These are phyloP conservation scores for Triplophysa siluroides DNA, from an alignment of 2,113 vertebrate species.

Conservation along the genomic window DNA sequence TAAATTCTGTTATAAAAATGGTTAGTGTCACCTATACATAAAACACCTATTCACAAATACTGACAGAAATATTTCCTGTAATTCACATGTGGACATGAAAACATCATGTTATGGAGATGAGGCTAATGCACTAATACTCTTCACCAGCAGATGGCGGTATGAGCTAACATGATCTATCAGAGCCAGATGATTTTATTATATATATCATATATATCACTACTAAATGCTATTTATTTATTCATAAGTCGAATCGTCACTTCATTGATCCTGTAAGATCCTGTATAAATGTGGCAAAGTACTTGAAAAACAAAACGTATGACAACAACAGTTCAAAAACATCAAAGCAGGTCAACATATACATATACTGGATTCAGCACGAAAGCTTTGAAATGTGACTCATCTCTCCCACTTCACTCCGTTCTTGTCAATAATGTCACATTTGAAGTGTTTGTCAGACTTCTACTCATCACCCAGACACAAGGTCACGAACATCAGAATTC, in stretches of 20 bases:
- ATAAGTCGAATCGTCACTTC: neutral
- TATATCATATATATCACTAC: no score
- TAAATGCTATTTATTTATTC: neutral
- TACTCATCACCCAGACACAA: conserved; percentile 27
- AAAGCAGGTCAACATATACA: neutral
- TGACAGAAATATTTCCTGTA: neutral
- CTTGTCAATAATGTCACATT: conserved; percentile 7
- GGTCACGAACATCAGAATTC: neutral
- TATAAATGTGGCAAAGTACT: no score
- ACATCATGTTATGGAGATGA: neutral
- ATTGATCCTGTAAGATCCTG: no score
- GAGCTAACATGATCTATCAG: neutral
- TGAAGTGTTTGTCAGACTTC: conserved; percentile 20
- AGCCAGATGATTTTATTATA: neutral
- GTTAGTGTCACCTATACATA: neutral
- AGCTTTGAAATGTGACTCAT: conserved; percentile 28
- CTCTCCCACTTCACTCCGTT: neutral
- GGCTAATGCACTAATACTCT: neutral
- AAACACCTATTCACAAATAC: neutral
- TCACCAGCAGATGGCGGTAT: conserved; percentile 40
- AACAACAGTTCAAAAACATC: neutral
- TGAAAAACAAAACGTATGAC: neutral
- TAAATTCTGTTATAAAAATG: neutral
- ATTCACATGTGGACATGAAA: neutral
- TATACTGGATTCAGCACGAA: neutral